Evolutionary conservation across 2,888 invertebrate species (phyloP).

Genomic region (Calameuta pallipes): DNA sequence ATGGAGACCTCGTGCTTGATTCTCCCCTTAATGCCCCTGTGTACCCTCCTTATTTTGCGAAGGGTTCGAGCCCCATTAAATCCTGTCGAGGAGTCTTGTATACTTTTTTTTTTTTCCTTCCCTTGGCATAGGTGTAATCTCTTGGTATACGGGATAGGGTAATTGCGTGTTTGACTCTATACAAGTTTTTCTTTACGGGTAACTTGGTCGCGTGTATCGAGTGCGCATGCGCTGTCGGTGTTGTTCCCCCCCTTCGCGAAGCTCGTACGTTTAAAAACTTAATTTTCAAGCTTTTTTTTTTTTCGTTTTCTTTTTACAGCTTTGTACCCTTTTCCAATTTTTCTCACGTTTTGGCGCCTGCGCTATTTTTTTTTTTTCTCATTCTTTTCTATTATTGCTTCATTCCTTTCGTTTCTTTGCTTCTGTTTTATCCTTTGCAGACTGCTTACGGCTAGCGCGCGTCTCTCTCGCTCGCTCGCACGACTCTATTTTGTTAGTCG

Average conservation of each 20-base stretch:
- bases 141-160: slow-evolving; percentile 19
- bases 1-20: too few species aligned
- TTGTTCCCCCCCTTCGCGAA: slow-evolving; percentile 25
- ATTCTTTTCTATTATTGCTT: slow-evolving; percentile 6
- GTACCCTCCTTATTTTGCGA: slow-evolving; percentile 17
- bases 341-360: slow-evolving; percentile 5
- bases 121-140: background rate
- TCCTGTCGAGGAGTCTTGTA: background rate
- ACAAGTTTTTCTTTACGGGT: slow-evolving; percentile 19
- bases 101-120: too few species aligned
- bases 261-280: slow-evolving; percentile 39
- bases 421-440: slow-evolving; percentile 7
- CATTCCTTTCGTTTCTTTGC: slow-evolving; percentile 9
- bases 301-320: slow-evolving; percentile 23
- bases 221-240: slow-evolving; percentile 24
- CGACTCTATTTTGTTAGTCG: too few species aligned
- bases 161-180: slow-evolving; percentile 37
- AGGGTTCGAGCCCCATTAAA: slow-evolving; percentile 11
- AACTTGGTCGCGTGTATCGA: background rate
- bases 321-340: slow-evolving; percentile 25
- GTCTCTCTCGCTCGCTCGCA: background rate
- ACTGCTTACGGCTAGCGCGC: too few species aligned
- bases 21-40: slow-evolving; percentile 9
- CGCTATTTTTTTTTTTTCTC: slow-evolving; percentile 6
- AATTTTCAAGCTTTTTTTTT: slow-evolving; percentile 40